Conservation (phyloP, 2,113 vertebrate species). For the Peromyscus maniculatus region DNA sequence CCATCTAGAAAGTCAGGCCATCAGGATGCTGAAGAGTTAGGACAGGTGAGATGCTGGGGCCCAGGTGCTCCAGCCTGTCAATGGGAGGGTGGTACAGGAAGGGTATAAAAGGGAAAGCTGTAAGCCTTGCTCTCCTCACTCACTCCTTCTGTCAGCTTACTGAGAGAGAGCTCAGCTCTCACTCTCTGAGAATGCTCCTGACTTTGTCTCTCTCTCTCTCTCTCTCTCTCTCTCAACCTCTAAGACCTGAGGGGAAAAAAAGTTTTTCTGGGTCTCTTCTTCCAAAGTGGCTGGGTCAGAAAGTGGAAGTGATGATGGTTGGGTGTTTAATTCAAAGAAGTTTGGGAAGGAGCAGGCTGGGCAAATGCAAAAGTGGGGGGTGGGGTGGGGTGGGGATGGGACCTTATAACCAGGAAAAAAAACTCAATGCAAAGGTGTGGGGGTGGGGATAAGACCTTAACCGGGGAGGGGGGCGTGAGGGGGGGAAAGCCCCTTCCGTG, state of each 20-base stretch:
- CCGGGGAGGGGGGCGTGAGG: too few relatives aligned
- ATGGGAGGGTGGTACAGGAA: not conserved
- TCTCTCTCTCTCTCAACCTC: not conserved
- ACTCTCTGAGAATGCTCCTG: not conserved
- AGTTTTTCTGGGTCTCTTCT: not conserved
- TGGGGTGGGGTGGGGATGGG: not conserved
- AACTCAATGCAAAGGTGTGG: too few relatives aligned
- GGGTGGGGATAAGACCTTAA: too few relatives aligned
- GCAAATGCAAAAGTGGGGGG: not conserved
- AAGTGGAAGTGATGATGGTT: fast-evolving
- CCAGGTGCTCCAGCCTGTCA: not conserved
- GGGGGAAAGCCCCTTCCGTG: too few relatives aligned
- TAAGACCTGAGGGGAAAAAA: not conserved
- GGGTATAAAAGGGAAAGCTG: not conserved
- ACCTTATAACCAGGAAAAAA: not conserved
- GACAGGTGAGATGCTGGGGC: fast-evolving
- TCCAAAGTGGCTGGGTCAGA: not conserved
- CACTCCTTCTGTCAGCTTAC: too few relatives aligned
- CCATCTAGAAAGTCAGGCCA: not conserved
- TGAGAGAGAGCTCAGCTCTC: not conserved
- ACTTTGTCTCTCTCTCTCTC: not conserved
- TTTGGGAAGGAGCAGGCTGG: not conserved
- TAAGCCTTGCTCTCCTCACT: fast-evolving
- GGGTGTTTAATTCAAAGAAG: not conserved
- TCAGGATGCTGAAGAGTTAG: not conserved